Evolutionary conservation across 2,113 vertebrate genomes (phyloP).

Genomic region (Noctilio leporinus): DNA sequence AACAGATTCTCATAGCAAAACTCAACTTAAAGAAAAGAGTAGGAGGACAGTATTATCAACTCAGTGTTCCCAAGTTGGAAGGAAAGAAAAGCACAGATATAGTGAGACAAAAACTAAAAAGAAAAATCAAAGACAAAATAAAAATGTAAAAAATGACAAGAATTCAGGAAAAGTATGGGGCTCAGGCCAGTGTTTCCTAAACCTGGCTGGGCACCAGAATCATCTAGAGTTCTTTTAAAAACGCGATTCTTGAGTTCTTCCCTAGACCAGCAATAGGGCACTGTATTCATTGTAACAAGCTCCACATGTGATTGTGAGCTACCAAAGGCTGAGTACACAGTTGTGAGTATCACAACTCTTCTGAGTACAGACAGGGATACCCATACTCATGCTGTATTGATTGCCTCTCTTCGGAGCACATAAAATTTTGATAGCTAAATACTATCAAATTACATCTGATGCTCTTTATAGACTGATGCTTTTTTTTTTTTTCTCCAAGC

Average conservation of each 20-base stretch:
- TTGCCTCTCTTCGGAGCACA: background rate
- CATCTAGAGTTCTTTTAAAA: background rate
- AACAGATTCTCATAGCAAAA: background rate
- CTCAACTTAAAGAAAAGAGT: background rate
- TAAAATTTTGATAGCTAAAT: background rate
- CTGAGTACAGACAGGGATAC: background rate
- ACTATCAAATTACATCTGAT: background rate
- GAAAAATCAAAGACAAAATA: conserved; percentile 3
- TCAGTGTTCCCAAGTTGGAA: background rate
- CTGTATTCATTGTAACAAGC: background rate
- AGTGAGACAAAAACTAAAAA: background rate
- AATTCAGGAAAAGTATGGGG: background rate
- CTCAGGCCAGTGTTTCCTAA: background rate
- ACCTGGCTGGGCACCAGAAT: background rate
- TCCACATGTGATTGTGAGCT: background rate
- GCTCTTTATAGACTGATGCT: background rate
- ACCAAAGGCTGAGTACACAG: background rate
- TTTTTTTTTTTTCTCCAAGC: too few relatives aligned
- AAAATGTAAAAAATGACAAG: background rate
- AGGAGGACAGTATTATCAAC: background rate
- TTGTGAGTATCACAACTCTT: background rate
- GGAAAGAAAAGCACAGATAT: background rate
- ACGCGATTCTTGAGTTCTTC: background rate
- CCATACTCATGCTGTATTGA: background rate
- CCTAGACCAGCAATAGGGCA: background rate